Evolutionary conservation across 2,797 vertebrate genomes (phyloP).

Genomic region (Anomalospiza imberbis): DNA sequence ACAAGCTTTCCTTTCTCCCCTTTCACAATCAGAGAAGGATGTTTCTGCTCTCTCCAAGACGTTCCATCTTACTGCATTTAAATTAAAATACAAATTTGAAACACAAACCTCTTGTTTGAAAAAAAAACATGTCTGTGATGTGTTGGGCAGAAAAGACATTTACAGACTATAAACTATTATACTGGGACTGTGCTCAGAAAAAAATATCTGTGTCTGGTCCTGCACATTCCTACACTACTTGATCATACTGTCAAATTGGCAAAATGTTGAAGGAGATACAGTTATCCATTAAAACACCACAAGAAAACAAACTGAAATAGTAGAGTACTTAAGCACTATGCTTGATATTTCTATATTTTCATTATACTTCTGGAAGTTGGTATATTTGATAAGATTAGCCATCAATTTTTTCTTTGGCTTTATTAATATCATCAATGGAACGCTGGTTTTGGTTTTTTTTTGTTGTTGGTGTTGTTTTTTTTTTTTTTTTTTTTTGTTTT

Average conservation of each 20-base stretch:
- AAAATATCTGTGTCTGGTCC: background rate
- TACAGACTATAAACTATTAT: background rate
- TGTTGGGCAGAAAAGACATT: background rate
- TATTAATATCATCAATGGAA: background rate
- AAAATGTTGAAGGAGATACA: background rate
- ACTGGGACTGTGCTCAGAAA: background rate
- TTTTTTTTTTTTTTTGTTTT: too few relatives aligned
- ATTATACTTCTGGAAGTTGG: background rate
- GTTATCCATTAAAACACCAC: background rate
- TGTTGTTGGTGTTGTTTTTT: too few relatives aligned
- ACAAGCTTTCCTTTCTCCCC: background rate
- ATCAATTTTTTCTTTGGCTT: background rate
- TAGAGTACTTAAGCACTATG: background rate
- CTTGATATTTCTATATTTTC: background rate
- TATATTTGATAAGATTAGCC: background rate
- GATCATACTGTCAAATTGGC: background rate
- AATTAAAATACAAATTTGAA: background rate
- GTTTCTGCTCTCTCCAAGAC: background rate
- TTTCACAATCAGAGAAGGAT: conserved; percentile 21
- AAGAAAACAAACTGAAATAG: background rate
- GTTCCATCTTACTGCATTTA: background rate
- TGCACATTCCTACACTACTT: background rate
- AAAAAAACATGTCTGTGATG: background rate
- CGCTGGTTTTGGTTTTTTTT: fast-evolving
- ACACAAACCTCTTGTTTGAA: background rate